Conservation (phyloP, 30 jellyfish, hydroid and myxozoan species). For the Chrysaora quinquecirrha region DNA sequence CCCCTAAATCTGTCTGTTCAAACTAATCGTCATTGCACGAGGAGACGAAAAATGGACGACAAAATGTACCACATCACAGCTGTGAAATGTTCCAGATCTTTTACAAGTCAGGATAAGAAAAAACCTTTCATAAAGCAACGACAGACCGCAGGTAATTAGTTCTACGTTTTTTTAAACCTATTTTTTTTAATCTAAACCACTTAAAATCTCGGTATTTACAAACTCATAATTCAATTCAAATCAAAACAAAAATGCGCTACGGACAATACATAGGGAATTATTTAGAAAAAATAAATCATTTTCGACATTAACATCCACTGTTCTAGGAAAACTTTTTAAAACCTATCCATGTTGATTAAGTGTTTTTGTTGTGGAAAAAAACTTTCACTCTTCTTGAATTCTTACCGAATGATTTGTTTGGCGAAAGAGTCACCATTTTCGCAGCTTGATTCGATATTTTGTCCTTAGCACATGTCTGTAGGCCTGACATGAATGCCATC, state of each 20-base stretch:
- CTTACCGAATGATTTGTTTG: too few relatives aligned
- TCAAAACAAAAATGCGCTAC: not conserved
- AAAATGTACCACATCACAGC: constrained; percentile 60
- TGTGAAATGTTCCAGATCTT: constrained; percentile 57
- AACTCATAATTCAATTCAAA: not conserved
- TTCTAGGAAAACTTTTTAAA: too few relatives aligned
- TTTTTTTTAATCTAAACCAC: not conserved
- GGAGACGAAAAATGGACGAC: constrained; percentile 60
- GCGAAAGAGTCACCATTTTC: too few relatives aligned
- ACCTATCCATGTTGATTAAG: too few relatives aligned
- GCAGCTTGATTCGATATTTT: constrained; percentile 55
- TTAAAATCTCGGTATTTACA: not conserved
- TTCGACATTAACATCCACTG: too few relatives aligned
- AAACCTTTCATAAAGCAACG: constrained; percentile 21
- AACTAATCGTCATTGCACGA: not conserved
- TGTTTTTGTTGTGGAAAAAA: too few relatives aligned
- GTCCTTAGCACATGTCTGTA: constrained; percentile 34
- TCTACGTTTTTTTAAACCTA: not conserved
- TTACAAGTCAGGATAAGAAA: constrained; percentile 30
- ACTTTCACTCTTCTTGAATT: too few relatives aligned
- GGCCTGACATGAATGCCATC: constrained; percentile 51
- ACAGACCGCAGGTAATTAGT: constrained; percentile 29
- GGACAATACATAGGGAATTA: not conserved
- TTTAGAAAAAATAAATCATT: constrained; percentile 1
- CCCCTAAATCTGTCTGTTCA: not conserved